phyloP scores from a whole-genome alignment of 2,888 invertebrate species.

The Hirtodrosophila histrioides region DNA sequence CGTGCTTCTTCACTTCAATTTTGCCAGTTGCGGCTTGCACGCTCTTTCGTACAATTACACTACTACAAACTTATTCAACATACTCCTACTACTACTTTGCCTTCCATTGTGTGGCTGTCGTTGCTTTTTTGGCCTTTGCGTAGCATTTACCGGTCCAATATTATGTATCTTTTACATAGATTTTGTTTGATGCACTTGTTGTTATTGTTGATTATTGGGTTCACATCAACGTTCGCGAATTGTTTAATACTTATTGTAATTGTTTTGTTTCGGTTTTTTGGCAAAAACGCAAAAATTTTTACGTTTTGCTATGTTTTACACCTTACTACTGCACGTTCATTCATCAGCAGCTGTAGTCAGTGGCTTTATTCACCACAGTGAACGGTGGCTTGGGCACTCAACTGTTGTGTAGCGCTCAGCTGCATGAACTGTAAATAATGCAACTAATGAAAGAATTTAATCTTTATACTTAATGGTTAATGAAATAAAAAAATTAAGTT shows the following conservation, averaged over 20 bases:
- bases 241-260: constrained; percentile 18
- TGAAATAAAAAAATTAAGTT: no score
- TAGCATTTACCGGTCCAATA: constrained; percentile 48
- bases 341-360: constrained; percentile 66
- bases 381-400: constrained; percentile 20
- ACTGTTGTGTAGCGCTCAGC: constrained; percentile 34
- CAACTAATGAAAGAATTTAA: not conserved
- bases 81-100: constrained; percentile 60
- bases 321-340: constrained; percentile 72
- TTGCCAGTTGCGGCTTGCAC: constrained; percentile 50
- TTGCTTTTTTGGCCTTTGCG: constrained; percentile 20
- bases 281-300: constrained; percentile 48
- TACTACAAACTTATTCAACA: constrained; percentile 64
- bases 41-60: constrained; percentile 70
- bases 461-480: no score
- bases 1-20: constrained; percentile 38
- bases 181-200: not conserved
- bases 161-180: constrained; percentile 5
- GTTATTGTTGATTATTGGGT: not conserved
- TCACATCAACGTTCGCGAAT: constrained; percentile 1
- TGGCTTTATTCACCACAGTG: constrained; percentile 40
- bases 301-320: constrained; percentile 66
- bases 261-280: constrained; percentile 44
- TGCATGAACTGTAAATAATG: not conserved
- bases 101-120: constrained; percentile 49